A percentile compares a stretch with the other conserved stretches of the same genome.
Conservation (phyloP, 92 coral and sea anemone genomes). For the Zoanthus sociatus region DNA sequence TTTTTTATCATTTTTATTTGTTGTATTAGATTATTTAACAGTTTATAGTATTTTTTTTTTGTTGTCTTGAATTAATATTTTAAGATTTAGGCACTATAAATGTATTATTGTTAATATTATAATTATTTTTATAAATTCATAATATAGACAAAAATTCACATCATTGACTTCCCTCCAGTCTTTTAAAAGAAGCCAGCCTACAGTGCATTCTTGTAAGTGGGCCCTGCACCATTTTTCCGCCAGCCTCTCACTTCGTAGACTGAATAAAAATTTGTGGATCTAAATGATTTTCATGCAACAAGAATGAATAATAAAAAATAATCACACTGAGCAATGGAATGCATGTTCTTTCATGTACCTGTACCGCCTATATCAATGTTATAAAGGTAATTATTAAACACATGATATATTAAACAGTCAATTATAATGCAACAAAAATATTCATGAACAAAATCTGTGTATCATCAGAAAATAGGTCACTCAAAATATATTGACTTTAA, state of each 20-base stretch:
- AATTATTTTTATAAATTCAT: background rate
- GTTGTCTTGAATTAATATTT: background rate
- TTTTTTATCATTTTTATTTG: background rate
- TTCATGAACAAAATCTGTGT: constrained; percentile 21
- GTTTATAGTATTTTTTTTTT: background rate
- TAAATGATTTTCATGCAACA: background rate
- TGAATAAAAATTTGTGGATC: background rate
- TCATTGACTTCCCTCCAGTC: constrained; percentile 17
- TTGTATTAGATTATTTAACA: constrained; percentile 16
- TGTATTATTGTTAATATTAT: background rate
- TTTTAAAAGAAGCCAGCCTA: constrained; percentile 20
- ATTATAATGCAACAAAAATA: constrained; percentile 9
- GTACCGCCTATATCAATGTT: constrained; percentile 17
- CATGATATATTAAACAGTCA: constrained; percentile 27
- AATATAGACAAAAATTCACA: constrained; percentile 8
- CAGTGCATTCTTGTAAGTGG: constrained; percentile 8
- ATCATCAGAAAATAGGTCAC: constrained; percentile 14
- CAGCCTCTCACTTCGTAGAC: background rate
- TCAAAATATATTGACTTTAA: background rate
- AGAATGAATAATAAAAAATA: constrained; percentile 7
- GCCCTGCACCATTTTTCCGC: background rate
- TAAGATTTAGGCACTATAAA: constrained; percentile 6
- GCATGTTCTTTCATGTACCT: constrained; percentile 29
- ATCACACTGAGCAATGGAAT: constrained; percentile 9
- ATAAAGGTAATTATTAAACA: background rate